phyloP scores from a whole-genome alignment of 92 coral and sea anemone species.

The Siderastrea radians region DNA sequence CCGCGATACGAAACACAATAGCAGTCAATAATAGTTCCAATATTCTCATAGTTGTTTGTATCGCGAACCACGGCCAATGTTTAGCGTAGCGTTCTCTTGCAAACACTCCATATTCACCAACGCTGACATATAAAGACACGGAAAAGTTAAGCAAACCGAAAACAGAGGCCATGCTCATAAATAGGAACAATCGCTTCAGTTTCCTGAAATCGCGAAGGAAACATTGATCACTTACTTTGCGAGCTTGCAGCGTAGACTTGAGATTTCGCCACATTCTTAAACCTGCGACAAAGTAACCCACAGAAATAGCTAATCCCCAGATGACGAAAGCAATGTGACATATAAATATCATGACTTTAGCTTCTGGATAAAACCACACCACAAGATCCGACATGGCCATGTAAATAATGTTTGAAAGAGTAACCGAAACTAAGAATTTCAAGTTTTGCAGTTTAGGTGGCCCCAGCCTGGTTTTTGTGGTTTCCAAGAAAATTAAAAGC shows the following conservation, averaged over 20 bases:
- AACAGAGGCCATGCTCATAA: constrained; percentile 68
- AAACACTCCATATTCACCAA: constrained; percentile 58
- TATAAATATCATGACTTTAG: constrained; percentile 54
- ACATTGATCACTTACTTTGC: constrained; percentile 6
- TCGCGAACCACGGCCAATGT: constrained; percentile 80
- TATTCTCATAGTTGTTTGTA: constrained; percentile 65
- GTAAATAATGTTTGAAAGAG: constrained; percentile 62
- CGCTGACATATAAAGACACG: constrained; percentile 63
- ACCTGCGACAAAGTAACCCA: constrained; percentile 71
- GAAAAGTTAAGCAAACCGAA: constrained; percentile 62
- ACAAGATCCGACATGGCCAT: constrained; percentile 70
- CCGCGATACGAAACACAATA: constrained; percentile 30
- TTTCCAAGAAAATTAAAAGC: constrained; percentile 74
- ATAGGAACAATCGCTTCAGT: constrained; percentile 57
- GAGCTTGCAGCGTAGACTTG: constrained; percentile 37
- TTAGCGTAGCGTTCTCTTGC: constrained; percentile 37
- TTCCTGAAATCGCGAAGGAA: constrained; percentile 48
- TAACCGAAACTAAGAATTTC: constrained; percentile 50
- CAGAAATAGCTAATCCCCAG: constrained; percentile 79
- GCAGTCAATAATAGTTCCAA: constrained; percentile 54
- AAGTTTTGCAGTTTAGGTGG: constrained; percentile 61
- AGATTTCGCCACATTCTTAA: constrained; percentile 76
- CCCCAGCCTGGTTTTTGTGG: constrained; percentile 66
- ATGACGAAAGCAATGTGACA: constrained; percentile 75
- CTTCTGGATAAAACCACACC: constrained; percentile 61